phyloP scores from a whole-genome alignment of 2,113 vertebrate genomes.

The Cynocephalus volans region DNA sequence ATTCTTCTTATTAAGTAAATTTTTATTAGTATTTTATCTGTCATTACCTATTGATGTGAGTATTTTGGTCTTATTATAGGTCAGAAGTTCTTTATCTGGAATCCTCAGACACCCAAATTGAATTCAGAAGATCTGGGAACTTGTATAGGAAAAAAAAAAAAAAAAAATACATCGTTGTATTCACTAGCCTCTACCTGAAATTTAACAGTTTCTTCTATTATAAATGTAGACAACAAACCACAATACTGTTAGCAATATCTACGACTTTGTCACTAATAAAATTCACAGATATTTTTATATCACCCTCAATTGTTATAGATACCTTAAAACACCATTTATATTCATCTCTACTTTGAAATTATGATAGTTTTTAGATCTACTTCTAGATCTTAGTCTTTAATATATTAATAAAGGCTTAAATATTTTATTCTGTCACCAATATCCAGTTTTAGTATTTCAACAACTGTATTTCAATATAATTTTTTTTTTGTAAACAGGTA shows the following conservation, averaged over 20 bases:
- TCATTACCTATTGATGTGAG: neutral
- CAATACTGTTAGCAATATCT: conserved; percentile 27
- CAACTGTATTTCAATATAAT: conserved; percentile 28
- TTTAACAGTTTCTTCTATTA: conserved; percentile 27
- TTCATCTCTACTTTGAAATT: conserved; percentile 43
- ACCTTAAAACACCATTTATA: conserved; percentile 2
- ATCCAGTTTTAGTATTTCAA: conserved; percentile 46
- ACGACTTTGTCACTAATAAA: neutral
- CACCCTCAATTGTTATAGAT: neutral
- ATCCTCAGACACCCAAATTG: neutral
- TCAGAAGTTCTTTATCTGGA: neutral
- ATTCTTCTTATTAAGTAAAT: neutral
- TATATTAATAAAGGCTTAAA: neutral
- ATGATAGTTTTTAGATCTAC: neutral
- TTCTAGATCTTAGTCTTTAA: neutral
- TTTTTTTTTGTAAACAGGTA: conserved; percentile 1
- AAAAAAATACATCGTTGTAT: neutral
- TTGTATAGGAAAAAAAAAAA: neutral
- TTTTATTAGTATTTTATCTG: conserved; percentile 50
- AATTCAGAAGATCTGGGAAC: neutral
- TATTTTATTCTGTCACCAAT: conserved; percentile 25
- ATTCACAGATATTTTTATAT: neutral
- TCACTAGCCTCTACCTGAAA: neutral
- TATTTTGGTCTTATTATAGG: neutral
- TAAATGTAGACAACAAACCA: neutral